These are phyloP conservation scores for Andrena praecox DNA, from an alignment of 2,888 invertebrate genomes.

Conservation along the genomic window DNA sequence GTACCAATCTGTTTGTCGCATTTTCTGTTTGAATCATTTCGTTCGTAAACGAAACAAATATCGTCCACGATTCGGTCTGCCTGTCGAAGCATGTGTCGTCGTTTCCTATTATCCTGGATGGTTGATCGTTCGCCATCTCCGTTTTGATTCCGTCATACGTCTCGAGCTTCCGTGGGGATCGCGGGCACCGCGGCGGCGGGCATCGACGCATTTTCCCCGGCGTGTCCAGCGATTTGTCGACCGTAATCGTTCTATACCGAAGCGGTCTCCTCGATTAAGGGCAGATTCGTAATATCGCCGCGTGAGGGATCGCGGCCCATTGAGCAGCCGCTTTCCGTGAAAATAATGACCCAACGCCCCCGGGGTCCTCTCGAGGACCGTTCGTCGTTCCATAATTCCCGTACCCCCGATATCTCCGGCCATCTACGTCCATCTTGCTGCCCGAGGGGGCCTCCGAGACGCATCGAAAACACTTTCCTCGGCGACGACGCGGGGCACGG, in stretches of 20 bases:
- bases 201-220: constrained; percentile 29
- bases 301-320: constrained; percentile 74
- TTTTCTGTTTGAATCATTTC: no score
- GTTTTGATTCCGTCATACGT: constrained; percentile 34
- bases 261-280: constrained; percentile 69
- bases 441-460: constrained; percentile 48
- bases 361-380: constrained; percentile 66
- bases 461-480: constrained; percentile 66
- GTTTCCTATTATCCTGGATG: constrained; percentile 25
- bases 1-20: no score
- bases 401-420: constrained; percentile 62
- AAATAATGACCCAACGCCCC: constrained; percentile 76
- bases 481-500: constrained; percentile 4
- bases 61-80: background rate
- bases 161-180: constrained; percentile 12
- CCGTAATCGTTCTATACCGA: constrained; percentile 48
- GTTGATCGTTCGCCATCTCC: constrained; percentile 31
- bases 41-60: background rate
- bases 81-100: background rate
- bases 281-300: constrained; percentile 72
- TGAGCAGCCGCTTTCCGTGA: constrained; percentile 75
- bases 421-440: constrained; percentile 40
- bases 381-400: constrained; percentile 67
- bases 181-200: background rate
- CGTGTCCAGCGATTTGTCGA: constrained; percentile 61